Evolutionary conservation across 1,140 invertebrate species (phyloP), one percentile per base, ranked within the genome.

Genomic region (Lepidotrigona ventralis): DNA sequence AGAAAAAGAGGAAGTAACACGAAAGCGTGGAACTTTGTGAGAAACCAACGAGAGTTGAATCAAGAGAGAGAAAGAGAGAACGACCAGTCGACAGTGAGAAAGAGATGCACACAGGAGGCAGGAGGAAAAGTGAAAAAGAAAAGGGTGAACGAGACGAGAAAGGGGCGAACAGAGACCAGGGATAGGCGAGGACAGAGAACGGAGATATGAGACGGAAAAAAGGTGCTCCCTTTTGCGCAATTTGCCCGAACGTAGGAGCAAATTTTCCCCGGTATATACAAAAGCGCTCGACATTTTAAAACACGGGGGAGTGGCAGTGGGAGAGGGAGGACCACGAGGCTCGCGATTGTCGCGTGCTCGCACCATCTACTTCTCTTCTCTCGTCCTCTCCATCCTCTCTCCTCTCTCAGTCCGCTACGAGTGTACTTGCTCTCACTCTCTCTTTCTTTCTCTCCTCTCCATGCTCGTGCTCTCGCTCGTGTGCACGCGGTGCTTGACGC

Each of bases 131-230:
- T 2, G 51, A 15, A 15, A 53, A 14, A 0, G 23, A 5, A 60
- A 60, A n/a, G 12, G 58, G 23, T 60, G 58, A n/a, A 39, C 53
- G 23, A n/a, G 23, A 14, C 0, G 26, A 19, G 17, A 19, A n/a
- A 56, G n/a, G 15, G 58, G n/a, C 66, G 56, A 56, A 75, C n/a
- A 66, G 71, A 60, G 4, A n/a, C 39, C 54, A 77, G 70, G 72
- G 51, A 80, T 70, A 75, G 66, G 66, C 81, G 64, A 23, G 29
- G 46, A 78, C 23, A 60, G 64, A 70, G 56, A 71, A 39, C 71
- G 85, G 71, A 79, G 86, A 81, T 81, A 85, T 79, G 88, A 88
- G 73, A 71, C 69, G 75, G 79, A 85, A 86, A 87, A 88, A 89
- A 87, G 64, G 74, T 70, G 72, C 11, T 78, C 63, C 53, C 74